phyloP scores from a whole-genome alignment of 1,140 invertebrate species.

The Polyergus mexicanus region DNA sequence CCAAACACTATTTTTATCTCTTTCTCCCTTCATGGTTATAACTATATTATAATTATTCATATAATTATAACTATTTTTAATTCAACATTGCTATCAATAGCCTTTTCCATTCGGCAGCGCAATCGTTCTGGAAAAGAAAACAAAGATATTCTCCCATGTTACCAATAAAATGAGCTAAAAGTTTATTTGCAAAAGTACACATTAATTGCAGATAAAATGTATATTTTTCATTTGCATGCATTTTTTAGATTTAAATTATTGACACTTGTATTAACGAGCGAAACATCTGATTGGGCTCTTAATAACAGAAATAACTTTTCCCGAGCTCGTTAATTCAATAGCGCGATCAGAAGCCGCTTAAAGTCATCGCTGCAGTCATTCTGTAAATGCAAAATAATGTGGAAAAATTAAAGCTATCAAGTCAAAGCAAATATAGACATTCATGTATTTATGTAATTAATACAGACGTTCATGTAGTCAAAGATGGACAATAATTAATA shows the following conservation, averaged over 20 bases:
- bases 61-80: constrained; percentile 73
- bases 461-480: constrained; percentile 45
- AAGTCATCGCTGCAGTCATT: constrained; percentile 88
- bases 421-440: constrained; percentile 1
- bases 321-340: constrained; percentile 83
- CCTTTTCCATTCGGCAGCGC: constrained; percentile 88
- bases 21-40: constrained; percentile 33
- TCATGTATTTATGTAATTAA: constrained; percentile 50
- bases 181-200: constrained; percentile 39
- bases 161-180: constrained; percentile 36
- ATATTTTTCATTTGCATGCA: constrained; percentile 53
- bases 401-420: constrained; percentile 68
- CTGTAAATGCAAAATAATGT: constrained; percentile 83
- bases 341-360: constrained; percentile 86
- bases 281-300: constrained; percentile 55
- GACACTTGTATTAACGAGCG: constrained; percentile 49
- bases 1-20: constrained; percentile 17
- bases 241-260: constrained; percentile 67
- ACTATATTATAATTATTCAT: neutral
- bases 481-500: constrained; percentile 46
- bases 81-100: constrained; percentile 87
- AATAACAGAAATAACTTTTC: constrained; percentile 65
- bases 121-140: constrained; percentile 85
- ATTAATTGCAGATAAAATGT: constrained; percentile 65
- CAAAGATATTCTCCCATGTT: constrained; percentile 62